Base-by-base conservation (phyloP, 2,113 vertebrate species). In the Thymallus thymallus region DNA sequence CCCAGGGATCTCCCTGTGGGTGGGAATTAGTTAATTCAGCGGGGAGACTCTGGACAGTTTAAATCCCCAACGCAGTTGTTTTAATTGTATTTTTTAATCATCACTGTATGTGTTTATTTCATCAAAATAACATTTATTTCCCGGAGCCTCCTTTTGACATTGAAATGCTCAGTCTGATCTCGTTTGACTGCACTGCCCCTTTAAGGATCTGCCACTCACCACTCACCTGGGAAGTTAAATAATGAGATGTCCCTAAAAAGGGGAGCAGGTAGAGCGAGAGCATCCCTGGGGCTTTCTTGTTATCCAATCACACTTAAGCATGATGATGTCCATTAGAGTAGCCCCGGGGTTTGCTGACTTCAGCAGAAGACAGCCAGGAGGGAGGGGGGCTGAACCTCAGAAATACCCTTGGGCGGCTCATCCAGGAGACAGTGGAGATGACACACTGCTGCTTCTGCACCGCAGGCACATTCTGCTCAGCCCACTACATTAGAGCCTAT, bases 371-470 rank as follows among this genome's bases (percentile, higher is more conserved):
- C 20, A 12, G 24, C 29, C 13, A 16, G 16, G 55, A 35, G 18
- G 16, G 74, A 6, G 14, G 6, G 23, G 13, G 13, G 64, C 64
- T 66, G 46, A 71, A 71, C 61, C 60, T 26, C 13, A 45, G 62
- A 80, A 35, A 72, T 80, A 80, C 72, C 75, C 77, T 85, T 74
- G 77, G 79, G 51, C 60, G 51, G 68, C 23, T 72, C 70, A 60
- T 58, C 65, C 73, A 48, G 70, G 46, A 56, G 56, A 63, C 32
- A 12, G 32, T 22, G 18, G 29, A 18, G 46, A 66, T 48, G 26
- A 63, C 6, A 18, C 48, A 60, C 46, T 1, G 61, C 16, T 10
- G 3, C 14, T 67, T 51, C 14, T 4, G 35, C n/a, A 7, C 46
- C 12, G 60, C 68, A 5, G n/a, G 12, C n/a, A 16, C 22, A 3